These are phyloP conservation scores for Creontiades dilutus DNA, from an alignment of 2,888 invertebrate species.

Conservation along the genomic window DNA sequence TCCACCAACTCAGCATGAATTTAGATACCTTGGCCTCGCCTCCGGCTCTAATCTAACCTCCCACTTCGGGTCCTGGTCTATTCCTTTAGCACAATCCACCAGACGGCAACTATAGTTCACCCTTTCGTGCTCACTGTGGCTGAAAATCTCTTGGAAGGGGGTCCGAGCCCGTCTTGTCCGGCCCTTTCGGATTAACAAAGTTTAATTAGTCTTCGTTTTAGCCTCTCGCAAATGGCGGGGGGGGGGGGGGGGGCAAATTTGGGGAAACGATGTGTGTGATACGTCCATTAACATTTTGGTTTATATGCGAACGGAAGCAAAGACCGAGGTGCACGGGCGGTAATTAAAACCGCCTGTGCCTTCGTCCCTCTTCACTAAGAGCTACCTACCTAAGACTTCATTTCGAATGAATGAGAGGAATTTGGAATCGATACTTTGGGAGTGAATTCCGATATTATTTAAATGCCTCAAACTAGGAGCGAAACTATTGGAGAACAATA, in stretches of 20 bases:
- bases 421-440: too few species aligned
- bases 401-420: too few species aligned
- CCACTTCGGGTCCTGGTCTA: conserved; percentile 13
- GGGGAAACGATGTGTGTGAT: neutral
- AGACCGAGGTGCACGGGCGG: too few species aligned
- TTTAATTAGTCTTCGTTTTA: conserved; percentile 29
- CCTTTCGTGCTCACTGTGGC: neutral
- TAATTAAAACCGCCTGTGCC: too few species aligned
- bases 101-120: conserved; percentile 31
- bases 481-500: too few species aligned
- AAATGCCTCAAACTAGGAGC: too few species aligned
- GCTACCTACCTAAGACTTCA: too few species aligned
- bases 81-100: conserved; percentile 31
- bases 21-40: conserved; percentile 56
- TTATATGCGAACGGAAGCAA: too few species aligned
- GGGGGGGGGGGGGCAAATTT: neutral
- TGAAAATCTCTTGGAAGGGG: neutral
- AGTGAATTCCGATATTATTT: too few species aligned
- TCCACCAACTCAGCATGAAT: conserved; percentile 68
- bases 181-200: conserved; percentile 41
- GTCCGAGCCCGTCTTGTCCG: neutral
- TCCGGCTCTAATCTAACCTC: conserved; percentile 38
- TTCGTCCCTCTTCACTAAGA: too few species aligned
- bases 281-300: neutral
- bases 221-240: neutral